Evolutionary conservation across 2,113 vertebrate genomes (phyloP).

Genomic region (Macquaria australasica): DNA sequence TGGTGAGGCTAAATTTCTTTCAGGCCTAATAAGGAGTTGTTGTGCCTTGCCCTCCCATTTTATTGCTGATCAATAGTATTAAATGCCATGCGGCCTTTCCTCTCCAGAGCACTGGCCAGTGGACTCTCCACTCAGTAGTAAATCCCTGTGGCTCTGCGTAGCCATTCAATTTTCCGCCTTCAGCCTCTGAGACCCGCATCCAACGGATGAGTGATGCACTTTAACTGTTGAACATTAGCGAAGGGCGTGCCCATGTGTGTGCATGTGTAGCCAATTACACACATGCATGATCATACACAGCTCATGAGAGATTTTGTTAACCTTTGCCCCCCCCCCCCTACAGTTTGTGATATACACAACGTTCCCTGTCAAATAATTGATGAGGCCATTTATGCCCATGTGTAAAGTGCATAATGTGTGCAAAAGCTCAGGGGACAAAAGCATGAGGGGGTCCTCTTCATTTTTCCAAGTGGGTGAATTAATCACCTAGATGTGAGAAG

Average conservation of each 20-base stretch:
- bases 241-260: neutral
- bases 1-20: slow-evolving; percentile 50
- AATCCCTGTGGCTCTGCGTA: slow-evolving; percentile 63
- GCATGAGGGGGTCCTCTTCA: neutral
- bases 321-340: slow-evolving; percentile 7
- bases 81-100: slow-evolving; percentile 68
- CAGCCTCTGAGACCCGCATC: slow-evolving; percentile 53
- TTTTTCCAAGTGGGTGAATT: slow-evolving; percentile 25
- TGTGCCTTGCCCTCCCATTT: slow-evolving; percentile 60
- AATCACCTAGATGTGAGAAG: neutral
- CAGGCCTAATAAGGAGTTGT: slow-evolving; percentile 45
- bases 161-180: slow-evolving; percentile 76
- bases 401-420: slow-evolving; percentile 46
- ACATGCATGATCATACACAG: slow-evolving; percentile 20
- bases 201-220: slow-evolving; percentile 58
- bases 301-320: slow-evolving; percentile 12
- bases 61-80: slow-evolving; percentile 76
- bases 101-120: slow-evolving; percentile 52
- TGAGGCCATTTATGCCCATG: slow-evolving; percentile 45
- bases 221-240: slow-evolving; percentile 50
- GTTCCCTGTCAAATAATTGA: slow-evolving; percentile 42
- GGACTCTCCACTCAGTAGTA: slow-evolving; percentile 64
- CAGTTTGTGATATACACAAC: slow-evolving; percentile 21
- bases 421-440: slow-evolving; percentile 45
- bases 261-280: neutral